Evolutionary conservation across 2,888 invertebrate species (phyloP), one percentile per base, ranked within the genome.

Genomic region (Euplagia quadripunctaria): DNA sequence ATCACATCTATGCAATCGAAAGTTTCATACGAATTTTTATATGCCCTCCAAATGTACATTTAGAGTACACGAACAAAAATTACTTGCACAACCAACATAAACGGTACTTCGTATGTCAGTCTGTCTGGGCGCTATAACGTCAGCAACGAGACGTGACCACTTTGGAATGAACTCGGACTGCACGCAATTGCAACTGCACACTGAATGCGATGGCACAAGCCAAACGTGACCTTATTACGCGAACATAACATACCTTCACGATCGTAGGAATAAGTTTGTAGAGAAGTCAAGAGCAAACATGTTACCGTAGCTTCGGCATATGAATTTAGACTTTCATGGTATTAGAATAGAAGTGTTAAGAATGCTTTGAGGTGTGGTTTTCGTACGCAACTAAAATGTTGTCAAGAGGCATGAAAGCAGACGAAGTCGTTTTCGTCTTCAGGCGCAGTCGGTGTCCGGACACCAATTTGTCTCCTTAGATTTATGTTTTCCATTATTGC

Each of bases 401-500:
- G 92, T 93, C 91, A 91, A 90, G 92, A 91, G 87, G 87, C 89
- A 92, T 88, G 91, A 89, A 91, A 89, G 88, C 89, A 89, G 89
- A 87, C 88, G 86, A 86, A 87, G 73, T 73, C 87, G 89, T 90
- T 88, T 89, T 85, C 89, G 88, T 92, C 92, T 91, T 92, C 89
- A 89, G 86, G 87, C 87, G 75, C 90, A 89, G 90, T 86, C 87
- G 81, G 88, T 87, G 89, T 90, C 88, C 88, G 87, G 89, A 89
- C 89, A 90, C 92, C 90, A 92, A 93, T 93, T 92, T 94, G 93
- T 93, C 93, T 92, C 89, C 88, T 85, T 88, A 92, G 92, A 94
- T 94, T 94, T 93, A 94, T 93, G 92, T 91, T 88, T 90, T 92
- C 92, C 90, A 93, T 94, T 93, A 92, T 89, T 88, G 88, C 88